These are phyloP conservation scores for Paraplagusia blochii DNA, from an alignment of 2,113 vertebrate species.

Conservation along the genomic window DNA sequence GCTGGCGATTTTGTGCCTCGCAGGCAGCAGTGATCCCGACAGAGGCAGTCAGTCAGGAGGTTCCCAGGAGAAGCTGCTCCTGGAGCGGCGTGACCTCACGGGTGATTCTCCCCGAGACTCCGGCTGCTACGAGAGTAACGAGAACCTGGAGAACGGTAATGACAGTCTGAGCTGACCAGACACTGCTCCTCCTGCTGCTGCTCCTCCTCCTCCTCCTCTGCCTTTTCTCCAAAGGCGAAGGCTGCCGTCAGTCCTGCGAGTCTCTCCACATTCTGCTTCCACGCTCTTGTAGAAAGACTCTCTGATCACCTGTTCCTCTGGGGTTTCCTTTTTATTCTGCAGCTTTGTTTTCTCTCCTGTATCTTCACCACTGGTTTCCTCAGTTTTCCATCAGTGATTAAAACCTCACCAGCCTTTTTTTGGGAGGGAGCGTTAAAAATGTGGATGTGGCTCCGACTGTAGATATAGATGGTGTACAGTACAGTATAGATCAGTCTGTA, in stretches of 20 bases:
- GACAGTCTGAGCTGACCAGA: constrained; percentile 54
- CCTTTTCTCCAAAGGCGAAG: constrained; percentile 41
- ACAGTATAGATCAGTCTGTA: no score
- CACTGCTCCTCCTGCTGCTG: constrained; percentile 22
- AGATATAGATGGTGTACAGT: no score
- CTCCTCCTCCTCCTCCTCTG: constrained; percentile 33
- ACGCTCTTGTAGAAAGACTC: constrained; percentile 37
- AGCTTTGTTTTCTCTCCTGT: constrained; percentile 23
- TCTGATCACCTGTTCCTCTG: constrained; percentile 26
- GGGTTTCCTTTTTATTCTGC: background rate
- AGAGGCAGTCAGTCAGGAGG: constrained; percentile 74
- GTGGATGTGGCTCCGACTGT: no score
- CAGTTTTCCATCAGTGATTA: constrained; percentile 10
- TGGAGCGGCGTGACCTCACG: constrained; percentile 74
- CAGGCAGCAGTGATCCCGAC: constrained; percentile 90
- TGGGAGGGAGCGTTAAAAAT: no score
- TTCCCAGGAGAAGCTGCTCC: constrained; percentile 87
- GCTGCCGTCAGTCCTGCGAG: constrained; percentile 25
- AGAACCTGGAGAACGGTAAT: constrained; percentile 93
- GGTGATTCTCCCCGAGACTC: constrained; percentile 92
- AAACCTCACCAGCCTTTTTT: constrained; percentile 13
- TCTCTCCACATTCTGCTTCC: constrained; percentile 32
- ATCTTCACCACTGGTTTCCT: constrained; percentile 20
- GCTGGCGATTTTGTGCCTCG: constrained; percentile 36
- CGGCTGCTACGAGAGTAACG: constrained; percentile 94